Evolutionary conservation across 2,888 invertebrate genomes (phyloP).

Genomic region (Ctenicera cuprea): DNA sequence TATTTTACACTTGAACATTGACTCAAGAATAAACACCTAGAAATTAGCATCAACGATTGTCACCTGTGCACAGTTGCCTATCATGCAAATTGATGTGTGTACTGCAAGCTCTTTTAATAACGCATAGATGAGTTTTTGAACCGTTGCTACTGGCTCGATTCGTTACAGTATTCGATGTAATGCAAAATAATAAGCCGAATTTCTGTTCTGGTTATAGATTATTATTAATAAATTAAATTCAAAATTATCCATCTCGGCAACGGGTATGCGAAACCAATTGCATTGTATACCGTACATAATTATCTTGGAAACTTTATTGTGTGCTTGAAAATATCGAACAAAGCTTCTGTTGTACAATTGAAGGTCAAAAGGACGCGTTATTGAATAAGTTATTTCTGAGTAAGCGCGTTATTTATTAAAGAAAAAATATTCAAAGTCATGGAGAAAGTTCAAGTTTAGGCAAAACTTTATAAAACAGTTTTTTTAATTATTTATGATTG

Average conservation of each 20-base stretch:
- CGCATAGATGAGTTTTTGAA: neutral
- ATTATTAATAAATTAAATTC: constrained; percentile 2
- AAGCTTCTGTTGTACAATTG: neutral
- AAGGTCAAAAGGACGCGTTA: neutral
- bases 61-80: neutral
- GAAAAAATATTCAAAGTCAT: no score
- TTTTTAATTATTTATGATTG: no score
- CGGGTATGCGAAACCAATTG: constrained; percentile 16
- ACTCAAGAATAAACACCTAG: no score
- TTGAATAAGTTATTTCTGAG: neutral
- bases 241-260: constrained; percentile 10
- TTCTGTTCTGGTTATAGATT: constrained; percentile 3
- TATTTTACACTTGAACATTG: no score
- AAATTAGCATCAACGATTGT: neutral
- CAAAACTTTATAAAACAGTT: no score
- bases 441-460: no score
- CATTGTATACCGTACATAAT: constrained; percentile 12
- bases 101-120: neutral
- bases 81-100: neutral
- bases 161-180: neutral
- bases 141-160: neutral
- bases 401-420: no score
- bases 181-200: constrained; percentile 3
- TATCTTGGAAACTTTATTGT: neutral
- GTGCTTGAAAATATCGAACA: neutral